Evolutionary conservation across 2,797 vertebrate genomes (phyloP).

Genomic region (Melanotaenia nigrans): DNA sequence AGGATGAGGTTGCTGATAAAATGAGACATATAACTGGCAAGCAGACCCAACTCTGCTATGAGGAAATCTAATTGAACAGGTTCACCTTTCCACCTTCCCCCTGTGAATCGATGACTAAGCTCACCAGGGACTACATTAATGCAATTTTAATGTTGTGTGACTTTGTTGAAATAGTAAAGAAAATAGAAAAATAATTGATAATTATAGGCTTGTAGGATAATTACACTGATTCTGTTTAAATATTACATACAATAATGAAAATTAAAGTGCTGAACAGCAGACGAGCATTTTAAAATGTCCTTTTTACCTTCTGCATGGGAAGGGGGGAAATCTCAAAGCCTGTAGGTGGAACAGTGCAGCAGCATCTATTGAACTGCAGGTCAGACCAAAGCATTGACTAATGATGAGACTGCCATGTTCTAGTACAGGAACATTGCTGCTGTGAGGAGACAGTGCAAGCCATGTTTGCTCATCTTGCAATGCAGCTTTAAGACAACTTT

Average conservation of each 20-base stretch:
- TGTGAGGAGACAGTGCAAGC: neutral
- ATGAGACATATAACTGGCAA: constrained; percentile 57
- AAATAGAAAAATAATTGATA: too few relatives aligned
- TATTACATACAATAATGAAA: constrained; percentile 2
- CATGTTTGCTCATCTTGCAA: too few relatives aligned
- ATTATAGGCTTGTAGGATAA: neutral
- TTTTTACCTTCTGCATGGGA: too few relatives aligned
- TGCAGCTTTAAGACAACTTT: too few relatives aligned
- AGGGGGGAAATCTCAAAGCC: neutral
- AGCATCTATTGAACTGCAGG: constrained; percentile 5
- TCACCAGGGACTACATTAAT: constrained; percentile 17
- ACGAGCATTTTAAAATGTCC: neutral
- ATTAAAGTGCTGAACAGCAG: neutral
- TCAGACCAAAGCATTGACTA: constrained; percentile 12
- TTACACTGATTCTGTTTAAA: neutral
- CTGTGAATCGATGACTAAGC: constrained; percentile 52
- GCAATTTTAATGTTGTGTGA: constrained; percentile 20
- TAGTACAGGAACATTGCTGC: neutral
- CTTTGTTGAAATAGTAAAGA: constrained; percentile 7
- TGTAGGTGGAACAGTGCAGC: constrained; percentile 1
- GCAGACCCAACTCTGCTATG: constrained; percentile 41
- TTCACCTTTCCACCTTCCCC: constrained; percentile 46
- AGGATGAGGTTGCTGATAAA: constrained; percentile 69
- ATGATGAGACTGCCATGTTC: neutral
- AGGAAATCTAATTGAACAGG: constrained; percentile 49